phyloP scores from a whole-genome alignment of 2,797 vertebrate genomes.

The Megalops cyprinoides region DNA sequence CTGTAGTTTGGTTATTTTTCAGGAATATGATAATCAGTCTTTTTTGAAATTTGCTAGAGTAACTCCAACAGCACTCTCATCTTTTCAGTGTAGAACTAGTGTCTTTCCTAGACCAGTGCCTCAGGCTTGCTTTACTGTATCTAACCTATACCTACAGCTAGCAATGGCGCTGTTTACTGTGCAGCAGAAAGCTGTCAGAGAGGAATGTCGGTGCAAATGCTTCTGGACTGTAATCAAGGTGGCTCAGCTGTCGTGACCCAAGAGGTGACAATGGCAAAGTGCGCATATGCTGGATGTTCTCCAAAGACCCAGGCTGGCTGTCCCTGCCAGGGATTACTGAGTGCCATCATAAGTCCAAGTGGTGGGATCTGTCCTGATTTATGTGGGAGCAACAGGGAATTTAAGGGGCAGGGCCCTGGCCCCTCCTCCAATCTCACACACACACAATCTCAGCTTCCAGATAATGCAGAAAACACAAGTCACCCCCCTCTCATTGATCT shows the following conservation, averaged over 20 bases:
- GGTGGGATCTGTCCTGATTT: not conserved
- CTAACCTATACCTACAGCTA: not conserved
- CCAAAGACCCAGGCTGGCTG: conserved; percentile 6
- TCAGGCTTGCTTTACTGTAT: not conserved
- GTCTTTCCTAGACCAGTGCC: not conserved
- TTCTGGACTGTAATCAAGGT: not conserved
- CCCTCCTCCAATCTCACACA: not conserved
- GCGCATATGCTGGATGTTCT: conserved; percentile 9
- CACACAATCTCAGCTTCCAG: conserved; percentile 27
- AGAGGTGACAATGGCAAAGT: conserved; percentile 15
- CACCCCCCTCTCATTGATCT: not conserved
- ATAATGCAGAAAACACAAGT: conserved; percentile 34
- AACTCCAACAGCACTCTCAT: not conserved
- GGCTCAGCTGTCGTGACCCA: conserved; percentile 27
- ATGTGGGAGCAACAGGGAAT: not conserved
- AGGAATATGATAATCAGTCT: not conserved
- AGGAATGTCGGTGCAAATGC: not conserved
- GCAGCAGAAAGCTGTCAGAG: not conserved
- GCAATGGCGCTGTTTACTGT: not conserved
- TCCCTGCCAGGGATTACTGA: conserved; percentile 30
- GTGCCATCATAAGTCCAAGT: not conserved
- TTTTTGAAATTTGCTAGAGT: not conserved
- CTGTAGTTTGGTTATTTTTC: not conserved
- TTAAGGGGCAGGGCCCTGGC: not conserved
- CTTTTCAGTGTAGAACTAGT: not conserved